Evolutionary conservation across 2,113 vertebrate species (phyloP).

Genomic region (Phylloscopus whistleri): DNA sequence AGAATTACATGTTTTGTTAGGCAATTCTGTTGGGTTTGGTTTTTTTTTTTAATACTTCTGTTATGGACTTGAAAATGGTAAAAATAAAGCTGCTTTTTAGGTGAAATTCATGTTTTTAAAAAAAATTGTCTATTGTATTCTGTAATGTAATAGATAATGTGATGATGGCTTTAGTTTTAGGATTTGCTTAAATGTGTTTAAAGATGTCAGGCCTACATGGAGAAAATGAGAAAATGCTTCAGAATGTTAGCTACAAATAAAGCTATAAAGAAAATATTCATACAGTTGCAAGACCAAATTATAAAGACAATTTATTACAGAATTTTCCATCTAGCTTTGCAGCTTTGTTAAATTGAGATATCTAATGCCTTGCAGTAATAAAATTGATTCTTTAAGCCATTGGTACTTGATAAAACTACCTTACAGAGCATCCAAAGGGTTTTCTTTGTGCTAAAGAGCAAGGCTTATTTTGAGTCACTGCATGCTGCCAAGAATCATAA

Average conservation of each 20-base stretch:
- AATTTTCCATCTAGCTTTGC: neutral
- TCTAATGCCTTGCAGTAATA: neutral
- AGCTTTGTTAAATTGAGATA: neutral
- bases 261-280: neutral
- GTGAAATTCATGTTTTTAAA: neutral
- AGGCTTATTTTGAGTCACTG: neutral
- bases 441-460: neutral
- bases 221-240: neutral
- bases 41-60: neutral
- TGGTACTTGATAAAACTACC: neutral
- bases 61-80: neutral
- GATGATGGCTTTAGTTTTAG: neutral
- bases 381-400: neutral
- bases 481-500: neutral
- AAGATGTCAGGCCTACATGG: neutral
- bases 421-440: neutral
- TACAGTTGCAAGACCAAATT: neutral
- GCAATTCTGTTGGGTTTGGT: neutral
- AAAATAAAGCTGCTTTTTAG: neutral
- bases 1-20: neutral
- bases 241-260: neutral
- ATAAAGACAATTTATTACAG: neutral
- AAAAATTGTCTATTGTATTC: neutral
- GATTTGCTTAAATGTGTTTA: accelerated
- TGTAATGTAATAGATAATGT: neutral